phyloP scores from a whole-genome alignment of 2,797 vertebrate species.

The Chlorospingus semifuscus region DNA sequence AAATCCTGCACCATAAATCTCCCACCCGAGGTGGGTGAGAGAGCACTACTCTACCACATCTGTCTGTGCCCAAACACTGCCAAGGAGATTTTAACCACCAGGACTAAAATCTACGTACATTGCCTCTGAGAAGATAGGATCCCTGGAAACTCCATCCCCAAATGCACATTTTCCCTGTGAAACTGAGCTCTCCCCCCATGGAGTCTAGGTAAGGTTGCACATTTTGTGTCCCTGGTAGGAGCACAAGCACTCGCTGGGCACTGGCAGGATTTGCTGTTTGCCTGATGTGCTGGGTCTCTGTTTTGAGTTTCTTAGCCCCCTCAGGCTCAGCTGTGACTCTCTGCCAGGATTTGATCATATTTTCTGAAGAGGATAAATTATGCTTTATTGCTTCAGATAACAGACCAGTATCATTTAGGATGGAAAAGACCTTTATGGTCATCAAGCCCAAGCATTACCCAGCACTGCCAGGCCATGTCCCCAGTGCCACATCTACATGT shows the following conservation, averaged over 20 bases:
- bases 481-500: neutral
- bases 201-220: neutral
- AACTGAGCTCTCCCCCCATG: accelerated
- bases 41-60: neutral
- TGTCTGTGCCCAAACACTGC: neutral
- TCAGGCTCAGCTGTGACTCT: slow-evolving; percentile 24
- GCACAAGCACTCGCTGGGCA: neutral
- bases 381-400: neutral
- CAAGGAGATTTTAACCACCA: neutral
- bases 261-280: slow-evolving; percentile 16
- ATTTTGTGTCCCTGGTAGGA: neutral
- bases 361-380: slow-evolving; percentile 56
- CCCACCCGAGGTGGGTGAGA: accelerated
- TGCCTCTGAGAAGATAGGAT: neutral
- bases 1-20: neutral
- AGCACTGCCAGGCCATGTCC: neutral
- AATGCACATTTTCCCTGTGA: accelerated
- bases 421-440: neutral
- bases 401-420: neutral
- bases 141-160: neutral
- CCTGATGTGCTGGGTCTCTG: neutral
- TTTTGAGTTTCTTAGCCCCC: neutral
- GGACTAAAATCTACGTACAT: neutral
- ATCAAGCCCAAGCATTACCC: neutral
- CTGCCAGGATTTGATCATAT: slow-evolving; percentile 18